These are phyloP conservation scores for Fregata magnificens DNA, from an alignment of 2,113 vertebrate species.

Conservation along the genomic window DNA sequence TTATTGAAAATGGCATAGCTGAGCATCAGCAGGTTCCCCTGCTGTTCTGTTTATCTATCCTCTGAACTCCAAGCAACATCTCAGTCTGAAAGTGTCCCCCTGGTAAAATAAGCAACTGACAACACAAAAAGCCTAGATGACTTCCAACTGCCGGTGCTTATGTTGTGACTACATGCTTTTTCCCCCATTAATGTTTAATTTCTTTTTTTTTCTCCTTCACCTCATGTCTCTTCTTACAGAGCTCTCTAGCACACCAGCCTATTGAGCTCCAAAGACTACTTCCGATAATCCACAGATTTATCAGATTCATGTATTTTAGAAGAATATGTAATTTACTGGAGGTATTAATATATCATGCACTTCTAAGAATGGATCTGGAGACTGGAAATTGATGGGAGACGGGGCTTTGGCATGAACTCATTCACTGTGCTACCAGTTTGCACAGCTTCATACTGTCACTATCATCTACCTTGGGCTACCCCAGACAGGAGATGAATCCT, in stretches of 20 bases:
- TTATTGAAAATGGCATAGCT: constrained; percentile 18
- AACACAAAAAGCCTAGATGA: background rate
- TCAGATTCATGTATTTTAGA: background rate
- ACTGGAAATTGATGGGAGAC: background rate
- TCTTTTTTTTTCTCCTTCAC: background rate
- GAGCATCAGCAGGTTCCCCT: background rate
- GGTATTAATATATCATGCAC: background rate
- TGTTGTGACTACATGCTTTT: background rate
- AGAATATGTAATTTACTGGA: background rate
- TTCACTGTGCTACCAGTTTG: background rate
- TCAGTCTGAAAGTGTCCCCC: background rate
- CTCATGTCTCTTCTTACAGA: background rate
- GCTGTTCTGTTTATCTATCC: background rate
- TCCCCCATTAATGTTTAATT: background rate
- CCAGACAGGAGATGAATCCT: background rate
- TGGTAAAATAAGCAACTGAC: background rate
- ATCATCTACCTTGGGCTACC: background rate
- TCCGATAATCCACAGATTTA: background rate
- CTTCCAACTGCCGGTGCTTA: background rate
- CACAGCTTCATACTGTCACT: background rate
- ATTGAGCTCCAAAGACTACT: background rate
- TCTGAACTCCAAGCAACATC: background rate
- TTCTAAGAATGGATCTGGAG: background rate
- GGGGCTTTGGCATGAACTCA: background rate
- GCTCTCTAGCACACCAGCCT: background rate